These are phyloP conservation scores for Macrobrachium nipponense DNA, from an alignment of 1,140 invertebrate species.

Conservation along the genomic window DNA sequence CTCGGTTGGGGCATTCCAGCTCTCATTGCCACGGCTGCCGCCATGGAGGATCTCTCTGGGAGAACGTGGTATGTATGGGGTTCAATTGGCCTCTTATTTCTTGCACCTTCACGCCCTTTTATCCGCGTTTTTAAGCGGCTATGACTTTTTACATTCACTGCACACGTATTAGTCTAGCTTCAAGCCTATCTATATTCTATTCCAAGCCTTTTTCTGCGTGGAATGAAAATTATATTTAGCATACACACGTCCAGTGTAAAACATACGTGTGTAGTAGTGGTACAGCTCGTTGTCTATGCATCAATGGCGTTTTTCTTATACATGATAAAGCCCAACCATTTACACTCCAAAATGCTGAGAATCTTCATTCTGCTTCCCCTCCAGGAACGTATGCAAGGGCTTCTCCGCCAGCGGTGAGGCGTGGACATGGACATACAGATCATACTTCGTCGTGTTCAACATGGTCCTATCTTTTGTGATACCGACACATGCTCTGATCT, in stretches of 20 bases:
- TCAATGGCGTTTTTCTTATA: background rate
- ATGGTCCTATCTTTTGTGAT: constrained; percentile 74
- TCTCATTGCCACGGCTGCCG: constrained; percentile 72
- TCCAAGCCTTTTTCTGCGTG: too few species aligned
- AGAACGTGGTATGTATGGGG: constrained; percentile 45
- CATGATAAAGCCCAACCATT: background rate
- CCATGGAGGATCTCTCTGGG: constrained; percentile 72
- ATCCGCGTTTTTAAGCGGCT: too few species aligned
- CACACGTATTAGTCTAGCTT: too few species aligned
- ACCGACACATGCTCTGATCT: constrained; percentile 77
- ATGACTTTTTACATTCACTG: too few species aligned
- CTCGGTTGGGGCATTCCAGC: constrained; percentile 72
- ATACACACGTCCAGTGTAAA: too few species aligned
- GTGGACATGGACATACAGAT: constrained; percentile 66
- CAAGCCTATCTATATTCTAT: too few species aligned
- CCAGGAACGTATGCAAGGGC: constrained; percentile 52
- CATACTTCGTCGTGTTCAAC: constrained; percentile 71
- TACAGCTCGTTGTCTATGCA: too few species aligned
- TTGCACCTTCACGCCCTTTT: constrained; percentile 11
- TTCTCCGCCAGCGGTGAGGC: constrained; percentile 1
- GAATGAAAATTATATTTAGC: too few species aligned
- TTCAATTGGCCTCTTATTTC: background rate
- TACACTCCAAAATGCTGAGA: background rate
- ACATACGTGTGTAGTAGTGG: too few species aligned
- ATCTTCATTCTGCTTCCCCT: background rate